Base-by-base conservation (phyloP, 2,797 vertebrate species). In the Typhlichthys eigenmanni region DNA sequence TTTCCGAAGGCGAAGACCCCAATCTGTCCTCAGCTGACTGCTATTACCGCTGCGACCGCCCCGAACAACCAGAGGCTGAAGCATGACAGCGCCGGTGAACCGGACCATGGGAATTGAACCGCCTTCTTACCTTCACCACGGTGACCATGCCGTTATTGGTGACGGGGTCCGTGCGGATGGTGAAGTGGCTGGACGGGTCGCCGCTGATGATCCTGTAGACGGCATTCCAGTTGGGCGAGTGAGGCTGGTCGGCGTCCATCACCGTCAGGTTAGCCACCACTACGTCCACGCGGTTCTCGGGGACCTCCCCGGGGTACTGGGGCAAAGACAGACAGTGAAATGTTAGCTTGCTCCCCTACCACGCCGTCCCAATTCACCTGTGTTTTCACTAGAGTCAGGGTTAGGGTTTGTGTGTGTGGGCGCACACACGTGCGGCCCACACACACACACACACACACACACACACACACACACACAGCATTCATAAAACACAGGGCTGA, bases 121-220 rank as follows among this genome's bases (percentile, higher is more conserved):
- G 17, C 2, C 0, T 6, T 72, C 92, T 76, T 85, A 97, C 96
- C 95, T 97, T 97, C 34, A 95, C 93, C 50, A 97, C 96, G 0
- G 95, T 96, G 57, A 98, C 94, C 93, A 97, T 92, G 84, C 96
- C 96, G 16, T 97, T 94, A 0, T 98, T 98, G 91, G 92, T 94
- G 76, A 94, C 43, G 0, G 96, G 96, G 87, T 98, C 95, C 0
- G 96, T 97, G 57, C 93, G 93, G 74, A 98, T 83, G 65, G 88
- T 93, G 91, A 98, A 98, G 81, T 97, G 95, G 0, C 94, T 93
- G 0, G 91, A 85, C 10, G 95, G 94, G 84, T 98, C 96, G 8
- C 96, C 96, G 0, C 94, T 96, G 91, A 97, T 94, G 77, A 98
- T 96, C 77, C 94, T 91, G 89, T 98, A 98, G 61, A 95, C 68